Conservation (phyloP, 2,113 vertebrate species). For the Caracal caracal region DNA sequence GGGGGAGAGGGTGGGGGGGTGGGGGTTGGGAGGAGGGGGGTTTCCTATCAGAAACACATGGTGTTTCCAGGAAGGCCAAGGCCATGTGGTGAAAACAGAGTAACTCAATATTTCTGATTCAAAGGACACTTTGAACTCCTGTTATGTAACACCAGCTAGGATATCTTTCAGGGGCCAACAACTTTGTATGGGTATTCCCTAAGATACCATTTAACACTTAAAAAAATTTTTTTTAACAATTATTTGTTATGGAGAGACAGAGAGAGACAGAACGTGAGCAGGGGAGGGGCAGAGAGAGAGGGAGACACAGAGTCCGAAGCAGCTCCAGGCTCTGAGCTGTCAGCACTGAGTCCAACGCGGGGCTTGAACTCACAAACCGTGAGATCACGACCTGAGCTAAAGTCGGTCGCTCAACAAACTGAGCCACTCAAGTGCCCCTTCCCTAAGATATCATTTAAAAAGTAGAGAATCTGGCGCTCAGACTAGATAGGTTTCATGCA, state of each 20-base stretch:
- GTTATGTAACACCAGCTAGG: neutral
- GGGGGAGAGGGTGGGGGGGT: fast-evolving
- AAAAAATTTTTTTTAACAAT: too few relatives aligned
- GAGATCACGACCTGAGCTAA: too few relatives aligned
- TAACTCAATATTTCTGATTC: neutral
- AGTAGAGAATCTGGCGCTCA: neutral
- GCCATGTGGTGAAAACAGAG: neutral
- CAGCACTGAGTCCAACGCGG: fast-evolving
- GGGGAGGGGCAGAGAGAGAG: too few relatives aligned
- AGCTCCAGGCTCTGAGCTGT: too few relatives aligned
- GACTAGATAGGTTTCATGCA: neutral
- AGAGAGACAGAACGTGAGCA: too few relatives aligned
- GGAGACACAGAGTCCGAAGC: too few relatives aligned
- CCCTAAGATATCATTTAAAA: neutral
- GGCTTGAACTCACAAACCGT: too few relatives aligned
- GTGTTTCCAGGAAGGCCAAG: neutral
- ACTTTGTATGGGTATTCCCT: neutral
- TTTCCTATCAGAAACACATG: fast-evolving
- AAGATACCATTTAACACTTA: neutral
- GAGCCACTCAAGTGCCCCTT: neutral
- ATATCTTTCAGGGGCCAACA: neutral
- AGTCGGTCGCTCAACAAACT: too few relatives aligned
- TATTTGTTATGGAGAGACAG: too few relatives aligned
- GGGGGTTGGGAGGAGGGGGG: fast-evolving
- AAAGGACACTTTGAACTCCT: neutral